These are phyloP conservation scores for Strigamia transsilvanica DNA, from an alignment of 2,888 invertebrate species.

Conservation along the genomic window DNA sequence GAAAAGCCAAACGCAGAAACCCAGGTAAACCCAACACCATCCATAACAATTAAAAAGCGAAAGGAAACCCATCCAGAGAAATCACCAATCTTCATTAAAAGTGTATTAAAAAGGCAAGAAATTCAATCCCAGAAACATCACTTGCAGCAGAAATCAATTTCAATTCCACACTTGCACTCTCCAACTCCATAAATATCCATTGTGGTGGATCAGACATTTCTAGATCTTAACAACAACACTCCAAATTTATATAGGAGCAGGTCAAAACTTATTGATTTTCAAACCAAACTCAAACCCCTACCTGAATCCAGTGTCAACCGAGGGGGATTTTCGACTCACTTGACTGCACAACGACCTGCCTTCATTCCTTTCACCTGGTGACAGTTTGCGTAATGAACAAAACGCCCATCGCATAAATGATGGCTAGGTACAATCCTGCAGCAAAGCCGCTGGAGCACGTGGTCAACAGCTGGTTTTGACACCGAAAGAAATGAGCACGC, in stretches of 20 bases:
- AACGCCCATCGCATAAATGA: conserved; percentile 2
- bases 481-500: not conserved
- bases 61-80: not conserved
- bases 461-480: conserved; percentile 3
- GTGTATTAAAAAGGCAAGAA: not conserved
- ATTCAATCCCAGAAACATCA: not conserved
- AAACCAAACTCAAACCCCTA: too few relatives aligned
- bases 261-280: not conserved
- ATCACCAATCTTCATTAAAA: conserved; percentile 2
- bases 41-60: too few relatives aligned
- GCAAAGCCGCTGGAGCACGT: not conserved
- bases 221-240: too few relatives aligned
- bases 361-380: not conserved
- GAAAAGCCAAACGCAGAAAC: too few relatives aligned
- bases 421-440: not conserved
- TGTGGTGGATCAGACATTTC: not conserved
- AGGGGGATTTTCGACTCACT: not conserved
- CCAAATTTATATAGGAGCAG: too few relatives aligned
- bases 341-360: not conserved
- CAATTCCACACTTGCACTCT: not conserved
- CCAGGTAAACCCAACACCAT: too few relatives aligned
- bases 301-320: not conserved
- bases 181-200: not conserved
- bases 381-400: not conserved
- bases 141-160: not conserved